Conservation (phyloP, 2,888 invertebrate species). For the Diaphora mendica region DNA sequence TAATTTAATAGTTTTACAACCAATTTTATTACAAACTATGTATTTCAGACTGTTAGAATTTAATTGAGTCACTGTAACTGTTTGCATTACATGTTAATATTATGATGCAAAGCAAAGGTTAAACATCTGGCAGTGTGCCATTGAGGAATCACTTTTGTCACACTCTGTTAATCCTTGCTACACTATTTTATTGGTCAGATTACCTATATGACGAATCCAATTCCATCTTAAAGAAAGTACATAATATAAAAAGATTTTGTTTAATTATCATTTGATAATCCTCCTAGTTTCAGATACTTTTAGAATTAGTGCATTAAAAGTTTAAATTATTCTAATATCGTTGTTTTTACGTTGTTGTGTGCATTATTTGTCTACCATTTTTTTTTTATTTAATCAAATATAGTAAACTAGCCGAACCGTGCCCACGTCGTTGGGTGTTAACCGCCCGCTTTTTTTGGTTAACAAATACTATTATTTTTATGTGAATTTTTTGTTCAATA, state of each 20-base stretch:
- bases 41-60: not conserved
- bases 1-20: not conserved
- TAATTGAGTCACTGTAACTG: not conserved
- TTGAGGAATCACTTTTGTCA: not conserved
- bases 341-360: no score
- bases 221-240: not conserved
- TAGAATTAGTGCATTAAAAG: no score
- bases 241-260: not conserved
- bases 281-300: no score
- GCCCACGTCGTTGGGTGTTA: no score
- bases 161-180: constrained; percentile 1
- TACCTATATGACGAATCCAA: not conserved
- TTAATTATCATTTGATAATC: not conserved
- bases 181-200: not conserved
- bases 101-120: constrained; percentile 11
- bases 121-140: constrained; percentile 15
- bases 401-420: no score
- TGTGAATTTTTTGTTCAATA: no score
- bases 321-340: no score
- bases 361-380: not conserved
- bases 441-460: no score
- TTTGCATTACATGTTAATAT: constrained; percentile 1
- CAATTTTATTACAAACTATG: not conserved
- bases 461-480: no score
- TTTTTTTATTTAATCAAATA: not conserved